Evolutionary conservation across 1,140 invertebrate species (phyloP), one percentile per base, ranked within the genome.

Genomic region (Drosophila sproati): DNA sequence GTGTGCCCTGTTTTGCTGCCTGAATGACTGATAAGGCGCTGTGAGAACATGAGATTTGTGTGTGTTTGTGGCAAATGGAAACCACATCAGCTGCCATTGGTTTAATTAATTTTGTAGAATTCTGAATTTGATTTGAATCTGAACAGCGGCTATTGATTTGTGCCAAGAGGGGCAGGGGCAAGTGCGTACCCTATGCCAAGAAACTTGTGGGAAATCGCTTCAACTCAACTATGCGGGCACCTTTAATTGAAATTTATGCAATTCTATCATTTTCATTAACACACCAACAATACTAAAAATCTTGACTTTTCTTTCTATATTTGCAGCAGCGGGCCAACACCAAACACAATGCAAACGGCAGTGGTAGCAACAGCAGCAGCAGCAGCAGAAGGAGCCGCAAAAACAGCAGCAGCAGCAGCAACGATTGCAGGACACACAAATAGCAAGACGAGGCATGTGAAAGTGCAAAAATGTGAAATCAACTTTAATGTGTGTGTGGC

Each of bases 91-190:
- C 76, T 68, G 78, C 71, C 70, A 54, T 70, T 70, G 78, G 62
- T 72, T 89, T 89, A 89, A 89, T 89, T 89, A 89, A 89, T 89
- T 89, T 89, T 85, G 73, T 59, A 85, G 68, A 76, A 78, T 80
- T 88, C 59, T 59, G 83, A 73, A 62, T 74, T 70, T 83, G 85
- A 88, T 88, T 88, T 89, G 77, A 83, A 85, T 89, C 83, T 88
- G 72, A 70, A 54, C 47, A 45, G 54, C 63, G 35, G 28, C 48
- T 72, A 79, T 62, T 39, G 67, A 69, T 76, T 72, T 56, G 57
- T 66, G 61, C 12, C 2, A 5, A 20, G 3, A 32, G 2, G 1
- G 12, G 20, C 32, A 10, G n/a, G n/a, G 32, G 2, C 8, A 12
- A 31, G 45, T n/a, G 54, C 2, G 3, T 4, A 2, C 20, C 20